A percentile compares a stretch with the other conserved stretches of the same genome.
Conservation (phyloP, 2,113 vertebrate species). For the Emydocephalus ijimae region DNA sequence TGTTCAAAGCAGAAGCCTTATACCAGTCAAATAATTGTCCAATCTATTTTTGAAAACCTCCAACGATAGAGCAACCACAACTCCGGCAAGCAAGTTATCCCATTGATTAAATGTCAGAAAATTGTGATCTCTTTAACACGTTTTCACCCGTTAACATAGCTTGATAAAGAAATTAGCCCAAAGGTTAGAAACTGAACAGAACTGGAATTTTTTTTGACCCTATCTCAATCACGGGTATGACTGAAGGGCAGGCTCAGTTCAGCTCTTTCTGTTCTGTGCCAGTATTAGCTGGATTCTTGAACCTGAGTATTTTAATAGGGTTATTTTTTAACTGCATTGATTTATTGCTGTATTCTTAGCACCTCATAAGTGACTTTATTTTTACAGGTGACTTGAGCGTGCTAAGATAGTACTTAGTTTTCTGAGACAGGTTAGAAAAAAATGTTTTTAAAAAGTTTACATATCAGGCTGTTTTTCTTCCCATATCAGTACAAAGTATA, state of each 20-base stretch:
- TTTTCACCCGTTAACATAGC: neutral
- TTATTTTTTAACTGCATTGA: neutral
- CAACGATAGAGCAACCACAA: rapidly evolving
- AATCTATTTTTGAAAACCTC: neutral
- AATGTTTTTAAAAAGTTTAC: neutral
- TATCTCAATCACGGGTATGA: neutral
- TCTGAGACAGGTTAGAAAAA: neutral
- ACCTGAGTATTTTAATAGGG: neutral
- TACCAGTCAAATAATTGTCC: neutral
- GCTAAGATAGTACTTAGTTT: neutral
- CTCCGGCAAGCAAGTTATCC: neutral
- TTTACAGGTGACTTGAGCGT: neutral
- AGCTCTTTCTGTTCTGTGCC: neutral
- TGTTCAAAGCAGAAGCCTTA: neutral
- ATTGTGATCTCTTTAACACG: neutral
- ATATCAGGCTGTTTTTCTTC: neutral
- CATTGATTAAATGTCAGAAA: neutral
- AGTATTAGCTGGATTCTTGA: neutral
- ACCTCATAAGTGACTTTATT: neutral
- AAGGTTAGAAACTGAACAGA: neutral
- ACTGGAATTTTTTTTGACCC: neutral
- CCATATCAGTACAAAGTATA: neutral
- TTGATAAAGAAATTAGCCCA: neutral
- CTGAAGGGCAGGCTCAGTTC: neutral
- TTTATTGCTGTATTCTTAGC: neutral